Evolutionary conservation across 2,888 invertebrate genomes (phyloP), one percentile per base, ranked within the genome.

Genomic region (Diarsia rubi): DNA sequence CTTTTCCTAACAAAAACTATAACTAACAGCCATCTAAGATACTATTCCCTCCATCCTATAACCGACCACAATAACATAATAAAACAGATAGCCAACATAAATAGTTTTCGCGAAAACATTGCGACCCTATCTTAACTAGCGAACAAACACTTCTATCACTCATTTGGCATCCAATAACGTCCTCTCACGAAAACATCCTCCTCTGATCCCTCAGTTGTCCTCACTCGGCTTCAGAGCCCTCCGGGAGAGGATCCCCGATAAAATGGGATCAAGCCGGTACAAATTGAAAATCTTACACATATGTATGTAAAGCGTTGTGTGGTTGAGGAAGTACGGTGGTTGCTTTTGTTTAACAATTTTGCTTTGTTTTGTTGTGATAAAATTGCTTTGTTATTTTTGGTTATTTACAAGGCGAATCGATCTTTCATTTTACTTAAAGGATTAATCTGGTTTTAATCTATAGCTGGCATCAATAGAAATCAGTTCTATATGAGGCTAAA

Each of bases 231-330:
- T 45, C n/a, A 21, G 68, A 83, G 79, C 81, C 83, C 79, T 75
- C 85, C 42, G 80, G 76, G 81, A 78, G 79, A 72, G 86, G 85
- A 83, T 81, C 81, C 87, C 85, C 88, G 90, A 90, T 90, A 90
- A 89, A 85, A 79, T 77, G 78, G 84, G 85, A 86, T 85, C 88
- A 88, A 81, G 86, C 83, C 83, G 81, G 86, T 85, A 86, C 88
- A 89, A 89, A 89, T 89, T 89, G 89, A 89, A 89, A 88, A 89
- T 83, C 88, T 88, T 80, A 73, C 76, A 84, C 81, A 85, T 83
- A 88, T 88, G 78, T 85, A 87, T 87, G 85, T 86, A 82, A 88
- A 86, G 81, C 72, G 75, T 64, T 52, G 60, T 63, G 63, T 64
- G 75, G 65, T 64, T 44, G 52, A 75, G 67, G 72, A 73, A 72